These are phyloP conservation scores for Euura lappo DNA, from an alignment of 1,140 invertebrate species.

Conservation along the genomic window DNA sequence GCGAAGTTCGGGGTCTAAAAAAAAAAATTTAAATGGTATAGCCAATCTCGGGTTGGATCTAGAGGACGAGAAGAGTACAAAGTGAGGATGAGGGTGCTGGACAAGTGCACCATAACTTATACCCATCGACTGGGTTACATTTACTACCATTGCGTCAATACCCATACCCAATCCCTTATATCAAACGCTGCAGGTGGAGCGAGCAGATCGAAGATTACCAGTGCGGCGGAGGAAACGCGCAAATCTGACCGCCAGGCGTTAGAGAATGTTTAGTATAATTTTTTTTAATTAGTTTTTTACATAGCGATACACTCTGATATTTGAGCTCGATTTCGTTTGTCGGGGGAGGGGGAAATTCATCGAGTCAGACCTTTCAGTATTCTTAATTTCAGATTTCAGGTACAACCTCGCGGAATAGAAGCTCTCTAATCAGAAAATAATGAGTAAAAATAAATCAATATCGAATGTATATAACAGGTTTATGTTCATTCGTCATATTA, in stretches of 20 bases:
- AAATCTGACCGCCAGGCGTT: not conserved
- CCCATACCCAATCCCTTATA: not conserved
- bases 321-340: too few relatives aligned
- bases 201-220: not conserved
- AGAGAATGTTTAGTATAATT: not conserved
- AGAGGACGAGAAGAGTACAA: conserved; percentile 46
- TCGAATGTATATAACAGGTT: too few relatives aligned
- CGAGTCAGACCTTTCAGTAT: too few relatives aligned
- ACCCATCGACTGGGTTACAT: not conserved
- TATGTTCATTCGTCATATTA: too few relatives aligned
- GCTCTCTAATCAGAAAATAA: too few relatives aligned
- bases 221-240: not conserved
- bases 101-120: not conserved
- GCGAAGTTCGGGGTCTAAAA: conserved; percentile 30
- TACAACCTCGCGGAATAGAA: too few relatives aligned
- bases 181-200: not conserved
- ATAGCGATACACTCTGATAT: too few relatives aligned
- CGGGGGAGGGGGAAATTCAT: too few relatives aligned
- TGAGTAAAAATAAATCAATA: too few relatives aligned
- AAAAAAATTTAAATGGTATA: conserved; percentile 45
- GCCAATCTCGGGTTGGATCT: conserved; percentile 54
- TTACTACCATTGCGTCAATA: not conserved
- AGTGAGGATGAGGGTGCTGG: conserved; percentile 7
- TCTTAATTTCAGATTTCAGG: too few relatives aligned
- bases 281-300: too few relatives aligned